phyloP scores from a whole-genome alignment of 2,888 invertebrate species.

The Melinopterus prodromus region DNA sequence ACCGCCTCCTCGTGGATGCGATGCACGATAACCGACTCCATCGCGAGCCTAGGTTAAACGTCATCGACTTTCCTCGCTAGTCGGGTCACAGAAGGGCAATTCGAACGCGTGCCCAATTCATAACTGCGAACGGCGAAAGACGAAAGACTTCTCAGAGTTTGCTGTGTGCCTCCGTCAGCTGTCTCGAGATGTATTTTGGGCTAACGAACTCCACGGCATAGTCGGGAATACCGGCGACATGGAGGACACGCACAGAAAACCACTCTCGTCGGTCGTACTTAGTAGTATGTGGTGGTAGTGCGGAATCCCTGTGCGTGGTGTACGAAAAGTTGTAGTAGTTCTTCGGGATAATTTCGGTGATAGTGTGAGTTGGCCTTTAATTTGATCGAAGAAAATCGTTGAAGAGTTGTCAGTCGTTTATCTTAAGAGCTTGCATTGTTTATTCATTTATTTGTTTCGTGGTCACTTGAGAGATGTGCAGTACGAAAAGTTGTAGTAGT shows the following conservation, averaged over 20 bases:
- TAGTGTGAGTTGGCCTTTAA: no score
- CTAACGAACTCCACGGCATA: conserved; percentile 50
- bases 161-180: not conserved
- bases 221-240: not conserved
- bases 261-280: not conserved
- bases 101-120: not conserved
- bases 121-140: conserved; percentile 20
- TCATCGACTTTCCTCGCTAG: no score
- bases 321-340: not conserved
- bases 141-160: conserved; percentile 8
- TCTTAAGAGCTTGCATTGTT: no score
- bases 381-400: no score
- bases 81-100: no score
- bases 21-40: conserved; percentile 11
- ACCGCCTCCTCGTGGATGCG: conserved; percentile 10
- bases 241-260: not conserved
- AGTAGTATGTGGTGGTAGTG: not conserved
- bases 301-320: not conserved
- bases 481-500: not conserved
- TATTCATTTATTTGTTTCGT: no score
- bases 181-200: conserved; percentile 46
- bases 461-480: no score
- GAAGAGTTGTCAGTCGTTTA: no score
- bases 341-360: not conserved
- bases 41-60: no score